Conservation (phyloP, 2,797 vertebrate species). For the Zenarchopterus dispar region DNA sequence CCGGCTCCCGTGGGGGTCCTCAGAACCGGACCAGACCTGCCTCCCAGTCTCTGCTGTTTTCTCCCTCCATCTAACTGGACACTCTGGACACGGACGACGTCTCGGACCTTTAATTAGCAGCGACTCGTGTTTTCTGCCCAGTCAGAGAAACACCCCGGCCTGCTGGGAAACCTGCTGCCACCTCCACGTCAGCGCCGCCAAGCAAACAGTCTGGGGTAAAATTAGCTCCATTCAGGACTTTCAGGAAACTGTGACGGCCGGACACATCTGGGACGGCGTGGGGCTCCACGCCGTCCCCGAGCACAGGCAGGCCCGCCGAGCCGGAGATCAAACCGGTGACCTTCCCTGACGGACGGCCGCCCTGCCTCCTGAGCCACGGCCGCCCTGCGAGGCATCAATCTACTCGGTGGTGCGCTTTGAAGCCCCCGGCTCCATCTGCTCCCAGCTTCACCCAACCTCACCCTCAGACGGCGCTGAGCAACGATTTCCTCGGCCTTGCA, state of each 20-base stretch:
- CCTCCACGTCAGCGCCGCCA: constrained; percentile 27
- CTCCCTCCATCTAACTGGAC: constrained; percentile 5
- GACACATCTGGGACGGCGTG: no score
- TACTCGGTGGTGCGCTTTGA: constrained; percentile 31
- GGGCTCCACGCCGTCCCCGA: no score
- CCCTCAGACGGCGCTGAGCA: constrained; percentile 16
- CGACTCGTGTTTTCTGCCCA: constrained; percentile 21
- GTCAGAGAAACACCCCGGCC: constrained; percentile 24
- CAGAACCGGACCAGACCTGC: not conserved
- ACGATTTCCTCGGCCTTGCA: constrained; percentile 10
- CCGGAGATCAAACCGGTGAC: not conserved
- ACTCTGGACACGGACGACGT: constrained; percentile 23
- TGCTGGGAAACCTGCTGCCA: constrained; percentile 39
- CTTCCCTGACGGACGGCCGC: not conserved
- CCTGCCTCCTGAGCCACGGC: not conserved
- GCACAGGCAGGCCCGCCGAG: no score
- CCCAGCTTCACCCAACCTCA: constrained; percentile 43
- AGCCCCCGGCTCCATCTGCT: constrained; percentile 46
- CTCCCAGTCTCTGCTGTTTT: not conserved
- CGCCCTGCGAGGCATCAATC: constrained; percentile 56
- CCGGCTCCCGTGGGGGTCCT: not conserved
- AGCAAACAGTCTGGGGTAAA: constrained; percentile 37
- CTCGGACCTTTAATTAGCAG: constrained; percentile 58
- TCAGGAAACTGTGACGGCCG: no score
- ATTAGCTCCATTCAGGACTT: no score